Conservation (phyloP, 1,140 invertebrate species). For the Archegozetes longisetosus region DNA sequence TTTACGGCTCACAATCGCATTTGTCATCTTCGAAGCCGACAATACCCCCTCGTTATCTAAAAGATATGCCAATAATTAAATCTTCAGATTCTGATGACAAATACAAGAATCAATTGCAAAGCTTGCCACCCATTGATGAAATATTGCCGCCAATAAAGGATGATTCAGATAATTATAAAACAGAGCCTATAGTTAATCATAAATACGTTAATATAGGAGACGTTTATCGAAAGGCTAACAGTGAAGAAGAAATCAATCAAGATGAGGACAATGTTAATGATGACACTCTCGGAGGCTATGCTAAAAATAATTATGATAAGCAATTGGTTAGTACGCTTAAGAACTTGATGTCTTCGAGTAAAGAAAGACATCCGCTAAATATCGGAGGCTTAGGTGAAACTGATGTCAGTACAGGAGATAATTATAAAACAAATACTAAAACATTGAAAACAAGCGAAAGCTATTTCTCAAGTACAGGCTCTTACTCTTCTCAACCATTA, state of each 20-base stretch:
- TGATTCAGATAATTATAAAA: neutral
- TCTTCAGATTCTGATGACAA: no score
- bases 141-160: neutral
- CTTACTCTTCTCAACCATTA: neutral
- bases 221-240: neutral
- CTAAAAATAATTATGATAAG: constrained; percentile 7
- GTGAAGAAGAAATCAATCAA: neutral
- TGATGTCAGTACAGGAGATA: neutral
- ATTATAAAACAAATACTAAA: neutral
- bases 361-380: constrained; percentile 4
- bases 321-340: constrained; percentile 9
- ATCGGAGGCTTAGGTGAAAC: neutral
- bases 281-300: neutral
- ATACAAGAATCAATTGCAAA: no score
- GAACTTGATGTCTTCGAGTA: constrained; percentile 8
- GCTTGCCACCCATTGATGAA: neutral
- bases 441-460: neutral
- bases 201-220: neutral
- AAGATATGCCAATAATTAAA: no score
- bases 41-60: neutral
- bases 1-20: neutral
- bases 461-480: neutral
- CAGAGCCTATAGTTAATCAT: neutral
- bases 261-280: neutral
- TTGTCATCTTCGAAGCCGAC: neutral